phyloP scores from a whole-genome alignment of 2,113 vertebrate genomes.

The Protobothrops flavoviridis region DNA sequence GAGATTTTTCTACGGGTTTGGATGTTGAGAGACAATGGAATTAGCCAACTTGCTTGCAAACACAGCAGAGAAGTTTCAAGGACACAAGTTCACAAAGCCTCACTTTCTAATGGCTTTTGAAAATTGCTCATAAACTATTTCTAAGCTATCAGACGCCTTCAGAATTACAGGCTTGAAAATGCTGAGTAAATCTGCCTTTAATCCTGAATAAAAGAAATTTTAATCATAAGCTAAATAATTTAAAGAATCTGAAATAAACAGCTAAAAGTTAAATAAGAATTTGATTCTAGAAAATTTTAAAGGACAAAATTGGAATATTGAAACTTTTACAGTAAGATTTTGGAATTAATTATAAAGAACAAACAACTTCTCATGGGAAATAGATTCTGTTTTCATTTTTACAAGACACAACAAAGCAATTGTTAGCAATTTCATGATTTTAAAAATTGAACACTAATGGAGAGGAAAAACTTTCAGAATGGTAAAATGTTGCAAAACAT shows the following conservation, averaged over 20 bases:
- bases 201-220: neutral
- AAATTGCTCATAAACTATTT: neutral
- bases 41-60: neutral
- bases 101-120: neutral
- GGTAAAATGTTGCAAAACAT: neutral
- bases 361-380: neutral
- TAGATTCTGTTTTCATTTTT: neutral
- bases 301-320: neutral
- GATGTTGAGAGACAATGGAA: neutral
- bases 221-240: neutral
- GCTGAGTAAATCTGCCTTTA: neutral
- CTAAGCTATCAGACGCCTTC: neutral
- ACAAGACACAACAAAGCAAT: neutral
- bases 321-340: neutral
- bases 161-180: neutral
- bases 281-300: neutral
- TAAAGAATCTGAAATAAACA: neutral
- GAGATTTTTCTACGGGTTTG: neutral
- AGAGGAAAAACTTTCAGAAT: neutral
- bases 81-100: neutral
- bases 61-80: neutral
- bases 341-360: neutral
- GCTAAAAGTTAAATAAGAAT: neutral
- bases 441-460: neutral
- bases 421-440: neutral